Evolutionary conservation across 2,888 invertebrate genomes (phyloP).

Genomic region (Rotaria sp.): DNA sequence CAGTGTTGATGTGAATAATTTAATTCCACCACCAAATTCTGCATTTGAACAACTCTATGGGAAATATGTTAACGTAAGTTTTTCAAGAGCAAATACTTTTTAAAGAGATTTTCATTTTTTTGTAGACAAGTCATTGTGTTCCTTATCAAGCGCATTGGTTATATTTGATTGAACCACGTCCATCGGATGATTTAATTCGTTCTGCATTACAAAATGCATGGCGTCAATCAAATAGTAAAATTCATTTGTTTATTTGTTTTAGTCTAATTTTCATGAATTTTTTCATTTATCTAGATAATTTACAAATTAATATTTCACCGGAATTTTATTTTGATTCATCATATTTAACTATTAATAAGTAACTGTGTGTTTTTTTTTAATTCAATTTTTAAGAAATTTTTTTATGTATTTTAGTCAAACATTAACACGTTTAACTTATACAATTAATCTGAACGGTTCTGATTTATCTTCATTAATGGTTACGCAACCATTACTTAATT

Average conservation of each 20-base stretch:
- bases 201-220: slow-evolving; percentile 17
- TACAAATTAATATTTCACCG: neutral
- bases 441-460: neutral
- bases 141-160: neutral
- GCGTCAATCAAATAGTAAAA: slow-evolving; percentile 20
- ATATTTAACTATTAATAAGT: neutral
- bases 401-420: neutral
- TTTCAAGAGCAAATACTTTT: no score
- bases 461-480: neutral
- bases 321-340: neutral
- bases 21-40: neutral
- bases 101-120: neutral
- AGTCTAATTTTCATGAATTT: neutral
- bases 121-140: neutral
- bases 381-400: neutral
- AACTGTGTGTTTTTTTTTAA: neutral
- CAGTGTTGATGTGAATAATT: neutral
- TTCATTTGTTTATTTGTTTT: no score
- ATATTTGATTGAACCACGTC: slow-evolving; percentile 8
- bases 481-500: neutral
- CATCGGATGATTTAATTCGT: neutral
- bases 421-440: neutral
- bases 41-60: slow-evolving; percentile 18
- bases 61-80: neutral
- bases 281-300: neutral